phyloP scores from a whole-genome alignment of 2,888 invertebrate genomes.

The Drosophila macrospina region DNA sequence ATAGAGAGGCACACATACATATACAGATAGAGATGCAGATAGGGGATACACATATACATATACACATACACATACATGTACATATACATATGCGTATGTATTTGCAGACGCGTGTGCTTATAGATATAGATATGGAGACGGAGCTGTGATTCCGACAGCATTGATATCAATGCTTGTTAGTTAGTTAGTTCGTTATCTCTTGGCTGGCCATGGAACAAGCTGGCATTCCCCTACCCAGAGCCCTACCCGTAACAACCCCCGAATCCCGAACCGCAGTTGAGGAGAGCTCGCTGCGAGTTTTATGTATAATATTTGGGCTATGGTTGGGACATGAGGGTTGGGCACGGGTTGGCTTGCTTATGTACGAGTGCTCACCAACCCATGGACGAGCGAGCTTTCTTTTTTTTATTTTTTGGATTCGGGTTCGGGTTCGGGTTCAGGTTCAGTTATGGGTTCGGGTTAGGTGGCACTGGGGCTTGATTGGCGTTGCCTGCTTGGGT shows the following conservation, averaged over 20 bases:
- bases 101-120: constrained; percentile 1
- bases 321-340: constrained; percentile 13
- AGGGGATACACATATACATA: constrained; percentile 10
- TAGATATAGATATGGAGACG: constrained; percentile 2
- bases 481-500: constrained; percentile 62
- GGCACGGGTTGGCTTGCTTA: constrained; percentile 29
- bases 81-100: background rate
- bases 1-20: constrained; percentile 2
- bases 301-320: constrained; percentile 63
- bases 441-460: constrained; percentile 7
- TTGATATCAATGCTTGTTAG: constrained; percentile 67
- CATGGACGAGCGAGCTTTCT: constrained; percentile 6
- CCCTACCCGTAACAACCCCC: constrained; percentile 1
- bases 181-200: constrained; percentile 74
- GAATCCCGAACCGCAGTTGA: constrained; percentile 2
- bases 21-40: constrained; percentile 17
- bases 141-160: constrained; percentile 30
- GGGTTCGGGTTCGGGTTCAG: constrained; percentile 9
- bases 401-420: constrained; percentile 4
- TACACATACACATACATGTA: constrained; percentile 10
- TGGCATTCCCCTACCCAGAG: background rate
- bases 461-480: constrained; percentile 52
- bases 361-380: constrained; percentile 18
- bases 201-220: constrained; percentile 27
- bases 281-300: constrained; percentile 39